A percentile compares a stretch with the other conserved stretches of the same genome.
Conservation (phyloP, 2,113 vertebrate genomes). For the Clarias macrocephalus region DNA sequence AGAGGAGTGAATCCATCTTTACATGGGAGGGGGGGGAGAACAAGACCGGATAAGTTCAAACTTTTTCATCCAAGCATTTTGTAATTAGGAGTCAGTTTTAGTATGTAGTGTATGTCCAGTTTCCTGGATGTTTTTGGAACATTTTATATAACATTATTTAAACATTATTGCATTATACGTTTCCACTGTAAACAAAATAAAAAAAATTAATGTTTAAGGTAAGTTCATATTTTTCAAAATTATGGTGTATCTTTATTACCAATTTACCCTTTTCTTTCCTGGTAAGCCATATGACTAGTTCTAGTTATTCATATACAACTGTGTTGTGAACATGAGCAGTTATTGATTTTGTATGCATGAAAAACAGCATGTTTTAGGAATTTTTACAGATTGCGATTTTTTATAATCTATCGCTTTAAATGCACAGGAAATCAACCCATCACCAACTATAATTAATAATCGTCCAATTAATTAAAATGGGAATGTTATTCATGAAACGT, state of each 20-base stretch:
- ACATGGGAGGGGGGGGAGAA: not conserved
- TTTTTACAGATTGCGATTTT: no score
- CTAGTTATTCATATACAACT: no score
- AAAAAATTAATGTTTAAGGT: not conserved
- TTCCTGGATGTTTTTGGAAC: not conserved
- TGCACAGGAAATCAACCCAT: no score
- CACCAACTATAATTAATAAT: no score
- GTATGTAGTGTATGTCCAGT: not conserved
- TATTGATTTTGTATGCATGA: no score
- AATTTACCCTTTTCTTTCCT: no score
- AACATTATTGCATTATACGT: not conserved
- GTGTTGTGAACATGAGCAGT: no score
- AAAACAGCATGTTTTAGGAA: no score
- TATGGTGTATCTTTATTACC: no score
- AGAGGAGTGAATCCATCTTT: conserved; percentile 95
- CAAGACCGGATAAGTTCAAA: not conserved
- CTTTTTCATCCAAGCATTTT: not conserved
- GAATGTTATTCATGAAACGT: not conserved
- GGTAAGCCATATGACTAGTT: no score
- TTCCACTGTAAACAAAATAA: not conserved
- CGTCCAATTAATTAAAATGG: not conserved
- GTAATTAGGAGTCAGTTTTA: not conserved
- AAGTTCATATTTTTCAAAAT: no score
- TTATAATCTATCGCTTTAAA: no score
- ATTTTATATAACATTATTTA: not conserved